These are phyloP conservation scores for Neomicropteryx cornuta DNA, from an alignment of 1,140 invertebrate species.

Conservation along the genomic window DNA sequence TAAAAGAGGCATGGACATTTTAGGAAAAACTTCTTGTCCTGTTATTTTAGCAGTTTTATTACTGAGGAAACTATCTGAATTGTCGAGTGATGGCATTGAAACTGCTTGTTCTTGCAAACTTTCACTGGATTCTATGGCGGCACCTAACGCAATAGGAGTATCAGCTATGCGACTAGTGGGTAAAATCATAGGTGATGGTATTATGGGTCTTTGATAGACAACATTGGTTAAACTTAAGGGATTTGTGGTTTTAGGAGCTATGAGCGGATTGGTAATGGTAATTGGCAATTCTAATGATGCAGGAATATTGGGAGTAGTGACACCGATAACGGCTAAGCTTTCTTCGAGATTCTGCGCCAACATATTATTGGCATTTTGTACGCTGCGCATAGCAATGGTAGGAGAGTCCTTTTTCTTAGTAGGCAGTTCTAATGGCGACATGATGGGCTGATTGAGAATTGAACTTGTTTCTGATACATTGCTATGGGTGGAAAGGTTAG, in stretches of 20 bases:
- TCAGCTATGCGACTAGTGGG: too few relatives aligned
- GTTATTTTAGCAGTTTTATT: slow-evolving; percentile 5
- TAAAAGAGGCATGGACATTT: slow-evolving; percentile 15
- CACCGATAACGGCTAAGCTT: slow-evolving; percentile 43
- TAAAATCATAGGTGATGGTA: too few relatives aligned
- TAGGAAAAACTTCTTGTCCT: slow-evolving; percentile 11
- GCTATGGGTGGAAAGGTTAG: slow-evolving; percentile 34
- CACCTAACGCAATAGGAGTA: too few relatives aligned
- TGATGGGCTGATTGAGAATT: slow-evolving; percentile 65
- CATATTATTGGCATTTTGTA: slow-evolving; percentile 25
- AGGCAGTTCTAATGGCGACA: slow-evolving; percentile 65
- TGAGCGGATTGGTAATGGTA: slow-evolving; percentile 54
- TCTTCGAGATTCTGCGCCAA: slow-evolving; percentile 39
- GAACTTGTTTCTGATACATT: slow-evolving; percentile 60
- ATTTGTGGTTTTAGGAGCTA: slow-evolving; percentile 37
- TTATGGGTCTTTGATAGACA: slow-evolving; percentile 8
- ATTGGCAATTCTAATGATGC: slow-evolving; percentile 56
- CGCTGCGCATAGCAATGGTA: slow-evolving; percentile 39
- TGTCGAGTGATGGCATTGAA: slow-evolving; percentile 14
- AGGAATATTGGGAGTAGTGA: slow-evolving; percentile 40
- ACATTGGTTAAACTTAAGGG: slow-evolving; percentile 6
- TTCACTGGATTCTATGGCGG: too few relatives aligned
- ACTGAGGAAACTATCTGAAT: slow-evolving; percentile 10
- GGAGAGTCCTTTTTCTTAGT: slow-evolving; percentile 43
- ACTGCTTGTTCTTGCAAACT: too few relatives aligned